Percentiles rank a stretch among this genome's conserved stretches.
Conservation (phyloP, 2,888 invertebrate species). For the Orchesella flavescens region DNA sequence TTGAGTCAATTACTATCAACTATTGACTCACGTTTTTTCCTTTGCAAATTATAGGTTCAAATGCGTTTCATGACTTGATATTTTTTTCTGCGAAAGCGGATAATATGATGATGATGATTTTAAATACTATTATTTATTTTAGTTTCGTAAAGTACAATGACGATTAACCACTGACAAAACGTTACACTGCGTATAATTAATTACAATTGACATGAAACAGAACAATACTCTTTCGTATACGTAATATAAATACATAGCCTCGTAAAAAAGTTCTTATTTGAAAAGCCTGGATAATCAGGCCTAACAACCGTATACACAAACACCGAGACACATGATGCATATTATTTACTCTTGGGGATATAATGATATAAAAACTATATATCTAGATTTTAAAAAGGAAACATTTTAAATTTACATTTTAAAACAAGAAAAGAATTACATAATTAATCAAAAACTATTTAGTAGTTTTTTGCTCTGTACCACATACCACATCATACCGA, state of each 20-base stretch:
- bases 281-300: constrained; percentile 70
- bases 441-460: constrained; percentile 57
- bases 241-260: constrained; percentile 61
- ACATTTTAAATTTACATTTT: constrained; percentile 61
- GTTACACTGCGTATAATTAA: too few species aligned
- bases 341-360: constrained; percentile 70
- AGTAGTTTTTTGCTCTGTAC: constrained; percentile 61
- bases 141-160: neutral
- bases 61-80: neutral
- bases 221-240: constrained; percentile 66
- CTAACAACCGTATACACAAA: constrained; percentile 71
- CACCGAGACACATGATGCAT: constrained; percentile 68
- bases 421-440: constrained; percentile 54
- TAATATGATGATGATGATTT: too few species aligned
- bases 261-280: constrained; percentile 71
- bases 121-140: neutral
- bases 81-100: neutral
- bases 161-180: too few species aligned
- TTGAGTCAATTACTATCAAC: too few species aligned
- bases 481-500: too few species aligned
- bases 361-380: constrained; percentile 23
- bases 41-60: neutral
- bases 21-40: too few species aligned
- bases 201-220: constrained; percentile 53
- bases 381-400: neutral